Base-by-base conservation (phyloP, 1,140 invertebrate genomes). In the Goniozus legneri region DNA sequence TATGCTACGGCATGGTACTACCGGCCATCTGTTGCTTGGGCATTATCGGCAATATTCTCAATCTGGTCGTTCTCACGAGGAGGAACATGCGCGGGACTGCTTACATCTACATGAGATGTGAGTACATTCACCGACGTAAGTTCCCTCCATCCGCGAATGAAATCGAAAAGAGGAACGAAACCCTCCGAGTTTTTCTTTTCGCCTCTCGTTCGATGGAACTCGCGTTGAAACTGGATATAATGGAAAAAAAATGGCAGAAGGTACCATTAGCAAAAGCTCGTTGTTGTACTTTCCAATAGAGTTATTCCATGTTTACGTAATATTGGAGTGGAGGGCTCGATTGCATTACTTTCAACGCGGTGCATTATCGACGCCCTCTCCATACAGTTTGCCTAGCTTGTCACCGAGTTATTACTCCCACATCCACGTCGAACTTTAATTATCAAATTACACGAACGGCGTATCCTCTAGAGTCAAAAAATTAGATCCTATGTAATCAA, bases 101-200 rank as follows among this genome's bases (percentile, higher is more conserved):
- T 24, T 89, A 88, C 64, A 83, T 87, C 58, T 89, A 89, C 60
- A 87, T 87, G 84, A 74, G 84, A 74, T 85, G 85, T 86, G 61
- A 81, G 63, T 51, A 21, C 27, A 24, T 37, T 30, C 32, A 7
- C 10, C 24, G 24, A 27, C 10, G 24, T 10, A 27, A 10, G 10
- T 10, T 6, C 24, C 10, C 24, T 27, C 4, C 10, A 27, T 27
- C 24, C 4, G 24, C 4, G 4, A 27, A 6, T 10, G 24, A 4
- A 27, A 27, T 27, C 10, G 10, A 10, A 4, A 6, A 4, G 24
- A 10, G 24, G 24, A 27, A 4, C 4, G 24, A 27, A 27, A 27
- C 4, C 10, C 10, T 27, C 24, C 4, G 4, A 10, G 24, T 10
- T 27, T 6, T 27, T 10, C 24, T 27, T 27, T 27, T 10, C 24